These are phyloP conservation scores for Pterocles gutturalis DNA, from an alignment of 2,113 vertebrate species.

Conservation along the genomic window DNA sequence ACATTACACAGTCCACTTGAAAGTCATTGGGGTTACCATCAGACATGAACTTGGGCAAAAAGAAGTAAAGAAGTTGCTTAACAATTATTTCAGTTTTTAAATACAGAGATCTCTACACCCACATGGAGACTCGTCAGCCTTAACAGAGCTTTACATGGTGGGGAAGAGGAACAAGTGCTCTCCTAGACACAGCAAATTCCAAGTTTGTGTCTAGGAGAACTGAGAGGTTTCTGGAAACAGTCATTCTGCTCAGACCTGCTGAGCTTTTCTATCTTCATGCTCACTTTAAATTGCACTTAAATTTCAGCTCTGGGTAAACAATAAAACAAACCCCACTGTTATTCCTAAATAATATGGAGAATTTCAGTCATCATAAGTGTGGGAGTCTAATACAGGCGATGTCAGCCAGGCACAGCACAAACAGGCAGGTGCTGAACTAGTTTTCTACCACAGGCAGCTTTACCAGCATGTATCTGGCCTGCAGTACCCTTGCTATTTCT, in stretches of 20 bases:
- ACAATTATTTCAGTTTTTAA: background rate
- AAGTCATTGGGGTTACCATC: background rate
- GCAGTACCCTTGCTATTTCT: slow-evolving; percentile 50
- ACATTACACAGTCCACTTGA: background rate
- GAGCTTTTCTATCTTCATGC: background rate
- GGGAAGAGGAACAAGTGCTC: background rate
- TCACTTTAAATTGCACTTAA: background rate
- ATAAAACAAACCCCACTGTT: background rate
- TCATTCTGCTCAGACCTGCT: background rate
- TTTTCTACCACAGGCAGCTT: background rate
- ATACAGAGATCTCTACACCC: background rate
- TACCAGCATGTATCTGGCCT: slow-evolving; percentile 48
- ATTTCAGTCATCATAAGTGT: background rate
- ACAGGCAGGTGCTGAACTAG: slow-evolving; percentile 40
- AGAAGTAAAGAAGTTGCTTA: background rate
- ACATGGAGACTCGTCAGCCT: fast-evolving
- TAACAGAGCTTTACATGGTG: background rate
- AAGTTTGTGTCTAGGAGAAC: background rate
- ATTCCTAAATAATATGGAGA: background rate
- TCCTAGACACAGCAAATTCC: background rate
- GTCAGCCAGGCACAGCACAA: background rate
- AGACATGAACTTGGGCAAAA: background rate
- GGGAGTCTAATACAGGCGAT: background rate
- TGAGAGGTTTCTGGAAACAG: background rate
- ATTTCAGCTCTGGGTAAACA: background rate